phyloP scores from a whole-genome alignment of 2,113 vertebrate species.

The Scortum barcoo region DNA sequence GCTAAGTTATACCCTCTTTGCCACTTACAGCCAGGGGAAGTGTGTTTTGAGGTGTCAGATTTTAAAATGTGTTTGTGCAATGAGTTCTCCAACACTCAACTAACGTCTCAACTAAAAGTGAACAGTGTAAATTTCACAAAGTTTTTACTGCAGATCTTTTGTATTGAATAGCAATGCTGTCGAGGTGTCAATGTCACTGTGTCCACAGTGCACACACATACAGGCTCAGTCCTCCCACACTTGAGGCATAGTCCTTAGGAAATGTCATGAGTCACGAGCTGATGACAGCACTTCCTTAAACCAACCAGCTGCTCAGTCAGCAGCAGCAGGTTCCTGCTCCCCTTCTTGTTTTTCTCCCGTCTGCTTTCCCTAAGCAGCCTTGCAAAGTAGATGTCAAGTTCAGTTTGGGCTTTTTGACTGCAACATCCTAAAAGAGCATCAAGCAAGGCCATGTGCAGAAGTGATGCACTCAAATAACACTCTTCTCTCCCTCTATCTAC shows the following conservation, averaged over 20 bases:
- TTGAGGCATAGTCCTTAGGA: slow-evolving; percentile 23
- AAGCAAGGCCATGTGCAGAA: not conserved
- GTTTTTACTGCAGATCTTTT: not conserved
- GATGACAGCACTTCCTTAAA: slow-evolving; percentile 66
- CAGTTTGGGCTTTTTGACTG: not conserved
- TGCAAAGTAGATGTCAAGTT: not conserved
- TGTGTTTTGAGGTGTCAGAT: not conserved
- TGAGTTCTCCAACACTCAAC: not conserved
- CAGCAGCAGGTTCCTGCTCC: slow-evolving; percentile 56
- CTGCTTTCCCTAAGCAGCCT: not conserved
- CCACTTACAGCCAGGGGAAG: not conserved
- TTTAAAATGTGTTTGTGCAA: not conserved
- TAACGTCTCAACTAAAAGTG: not conserved
- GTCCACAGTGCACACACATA: not conserved
- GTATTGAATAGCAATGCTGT: not conserved
- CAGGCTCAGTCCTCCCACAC: slow-evolving; percentile 2
- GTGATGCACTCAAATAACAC: not conserved
- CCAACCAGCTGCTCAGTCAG: slow-evolving; percentile 57
- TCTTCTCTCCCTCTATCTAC: not conserved
- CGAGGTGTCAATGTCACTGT: not conserved
- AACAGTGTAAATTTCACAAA: not conserved
- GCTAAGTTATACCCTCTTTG: not conserved
- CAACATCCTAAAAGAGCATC: not conserved
- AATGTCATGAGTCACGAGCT: slow-evolving; percentile 63
- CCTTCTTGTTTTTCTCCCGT: slow-evolving; percentile 20